Evolutionary conservation across 2,797 vertebrate species (phyloP), one percentile per base, ranked within the genome.

Genomic region (Decapterus maruadsi): DNA sequence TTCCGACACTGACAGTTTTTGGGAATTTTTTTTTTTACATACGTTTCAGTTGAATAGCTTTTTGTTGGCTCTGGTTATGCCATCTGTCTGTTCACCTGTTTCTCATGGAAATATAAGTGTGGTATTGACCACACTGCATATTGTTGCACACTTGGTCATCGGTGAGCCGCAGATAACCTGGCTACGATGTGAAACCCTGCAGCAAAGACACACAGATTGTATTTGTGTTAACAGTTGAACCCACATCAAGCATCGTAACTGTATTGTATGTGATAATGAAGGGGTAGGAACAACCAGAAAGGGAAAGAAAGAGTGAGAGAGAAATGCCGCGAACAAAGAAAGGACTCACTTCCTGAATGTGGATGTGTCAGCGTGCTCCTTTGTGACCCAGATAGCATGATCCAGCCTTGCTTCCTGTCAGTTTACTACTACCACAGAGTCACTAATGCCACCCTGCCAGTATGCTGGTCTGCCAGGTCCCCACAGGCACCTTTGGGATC

Each of bases 401-500:
- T 66, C 48, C 75, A 53, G 61, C 53, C 75, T 77, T n/a, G 55
- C 80, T 85, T 86, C 56, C 59, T 78, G 54, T 82, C 77, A 68
- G 17, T 82, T 87, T 70, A 73, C 66, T 26, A 43, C 67, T 36
- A 60, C 16, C 65, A 68, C 59, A 45, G 54, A 83, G 69, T 73
- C 71, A 46, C 58, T 75, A 20, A 57, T 43, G 67, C 80, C 82
- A 77, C 70, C 71, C 29, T 88, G 81, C 78, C 83, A 84, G 80
- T 50, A 60, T 64, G 68, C 73, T 13, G 38, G 54, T 72, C 67
- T 1, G 78, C 83, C 90, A 81, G 74, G 51, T 81, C 82, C 91
- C 84, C 20, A 59, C 84, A 77, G 89, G 87, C 89, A 83, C 81
- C 79, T 90, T 80, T 82, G 89, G 91, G 89, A 91, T 90, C 93